Conservation (phyloP, 2,797 vertebrate species). For the Adrianichthys oophorus region DNA sequence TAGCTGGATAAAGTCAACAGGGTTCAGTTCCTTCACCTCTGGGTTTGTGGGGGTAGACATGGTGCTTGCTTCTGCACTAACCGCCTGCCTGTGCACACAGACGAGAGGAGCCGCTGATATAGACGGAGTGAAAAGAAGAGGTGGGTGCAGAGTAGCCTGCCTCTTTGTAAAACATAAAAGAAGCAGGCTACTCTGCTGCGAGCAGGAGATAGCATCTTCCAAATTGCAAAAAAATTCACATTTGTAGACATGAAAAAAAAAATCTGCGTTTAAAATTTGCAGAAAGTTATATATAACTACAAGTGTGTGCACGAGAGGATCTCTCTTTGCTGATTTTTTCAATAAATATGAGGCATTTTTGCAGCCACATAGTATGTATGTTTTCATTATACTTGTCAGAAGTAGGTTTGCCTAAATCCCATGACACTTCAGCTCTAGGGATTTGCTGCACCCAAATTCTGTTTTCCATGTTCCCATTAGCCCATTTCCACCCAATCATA, state of each 20-base stretch:
- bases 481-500: slow-evolving; percentile 31
- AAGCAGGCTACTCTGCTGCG: slow-evolving; percentile 32
- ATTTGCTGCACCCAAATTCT: slow-evolving; percentile 45
- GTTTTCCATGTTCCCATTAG: slow-evolving; percentile 30
- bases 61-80: slow-evolving; percentile 60
- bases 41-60: slow-evolving; percentile 76
- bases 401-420: slow-evolving; percentile 51
- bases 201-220: slow-evolving; percentile 53
- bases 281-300: neutral
- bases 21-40: slow-evolving; percentile 86
- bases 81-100: slow-evolving; percentile 54
- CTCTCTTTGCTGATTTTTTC: neutral
- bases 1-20: slow-evolving; percentile 90
- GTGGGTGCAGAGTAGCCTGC: slow-evolving; percentile 52
- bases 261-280: slow-evolving; percentile 14
- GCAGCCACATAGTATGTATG: neutral
- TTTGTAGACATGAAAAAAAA: slow-evolving; percentile 8
- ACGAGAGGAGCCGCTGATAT: slow-evolving; percentile 52
- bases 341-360: neutral
- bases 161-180: slow-evolving; percentile 59
- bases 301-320: neutral
- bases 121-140: slow-evolving; percentile 50
- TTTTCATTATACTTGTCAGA: slow-evolving; percentile 6
- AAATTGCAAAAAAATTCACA: slow-evolving; percentile 37
- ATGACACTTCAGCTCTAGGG: slow-evolving; percentile 46